Conservation (phyloP, 1,140 invertebrate species). For the Dinoponera quadriceps region DNA sequence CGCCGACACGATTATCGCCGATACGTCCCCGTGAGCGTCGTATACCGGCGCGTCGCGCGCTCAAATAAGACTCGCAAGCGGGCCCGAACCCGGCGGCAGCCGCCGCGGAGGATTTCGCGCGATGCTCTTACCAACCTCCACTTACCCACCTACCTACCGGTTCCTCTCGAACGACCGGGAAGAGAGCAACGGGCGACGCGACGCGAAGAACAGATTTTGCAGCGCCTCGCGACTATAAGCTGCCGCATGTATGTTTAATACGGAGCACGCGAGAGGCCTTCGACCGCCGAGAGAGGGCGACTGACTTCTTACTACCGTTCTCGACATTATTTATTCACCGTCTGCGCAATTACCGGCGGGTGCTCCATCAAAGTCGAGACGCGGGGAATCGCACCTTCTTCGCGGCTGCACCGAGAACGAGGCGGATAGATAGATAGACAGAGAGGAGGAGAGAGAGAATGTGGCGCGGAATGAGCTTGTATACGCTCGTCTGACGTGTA, state of each 20-base stretch:
- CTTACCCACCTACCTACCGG: too few relatives aligned
- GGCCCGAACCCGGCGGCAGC: background rate
- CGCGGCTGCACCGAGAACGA: slow-evolving; percentile 21
- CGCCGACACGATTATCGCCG: slow-evolving; percentile 11
- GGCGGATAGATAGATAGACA: background rate
- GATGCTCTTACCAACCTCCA: slow-evolving; percentile 23
- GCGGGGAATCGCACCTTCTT: slow-evolving; percentile 59
- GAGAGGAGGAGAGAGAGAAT: too few relatives aligned
- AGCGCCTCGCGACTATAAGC: slow-evolving; percentile 56
- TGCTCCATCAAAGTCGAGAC: slow-evolving; percentile 71
- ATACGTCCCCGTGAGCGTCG: background rate
- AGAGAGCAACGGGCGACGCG: slow-evolving; percentile 24
- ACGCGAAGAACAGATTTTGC: slow-evolving; percentile 49
- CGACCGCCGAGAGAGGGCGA: slow-evolving; percentile 72
- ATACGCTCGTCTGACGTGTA: slow-evolving; percentile 23
- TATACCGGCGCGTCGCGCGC: background rate
- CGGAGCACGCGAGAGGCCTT: slow-evolving; percentile 77
- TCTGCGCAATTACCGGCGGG: slow-evolving; percentile 70
- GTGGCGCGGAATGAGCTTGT: too few relatives aligned
- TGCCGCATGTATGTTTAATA: slow-evolving; percentile 78
- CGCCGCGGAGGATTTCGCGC: slow-evolving; percentile 23
- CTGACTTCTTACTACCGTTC: slow-evolving; percentile 76
- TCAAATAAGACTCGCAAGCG: slow-evolving; percentile 37
- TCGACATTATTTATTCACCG: slow-evolving; percentile 79
- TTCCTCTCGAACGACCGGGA: too few relatives aligned